Base-by-base conservation (phyloP, 1,140 invertebrate genomes). In the Caenorhabditis brenneri region DNA sequence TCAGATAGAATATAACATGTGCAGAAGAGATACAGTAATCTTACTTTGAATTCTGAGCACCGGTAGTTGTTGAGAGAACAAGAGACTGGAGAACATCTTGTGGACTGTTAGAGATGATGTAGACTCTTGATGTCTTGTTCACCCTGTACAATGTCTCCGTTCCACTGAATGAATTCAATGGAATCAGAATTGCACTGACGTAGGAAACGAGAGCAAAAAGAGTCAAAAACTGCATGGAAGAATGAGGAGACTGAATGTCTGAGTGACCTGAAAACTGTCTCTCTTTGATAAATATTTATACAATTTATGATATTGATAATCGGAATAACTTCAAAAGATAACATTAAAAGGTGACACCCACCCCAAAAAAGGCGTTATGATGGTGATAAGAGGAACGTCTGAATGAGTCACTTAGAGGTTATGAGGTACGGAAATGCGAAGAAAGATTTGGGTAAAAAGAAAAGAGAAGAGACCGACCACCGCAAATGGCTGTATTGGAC, bases 371-470 rank as follows among this genome's bases (percentile, higher is more conserved):
- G 29, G 58, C 19, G 6, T 12, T 1, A 33, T 39, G n/a, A 33
- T 74, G n/a, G n/a, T n/a, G n/a, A n/a, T n/a, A n/a, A 24, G 46
- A 9, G 46, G 65, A 74, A 33, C 5, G n/a, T n/a, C 10, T 22
- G 36, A 24, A 74, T 74, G 36, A 74, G 36, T 74, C 65, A 74
- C n/a, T 42, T 22, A 16, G 65, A 74, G 36, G 33, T 74, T 74
- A 74, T 74, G 65, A 29, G 36, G 65, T 74, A 74, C 65, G 65
- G 65, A 74, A 74, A 74, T 55, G 53, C 22, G 24, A 55, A n/a
- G n/a, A n/a, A 55, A n/a, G 65, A 74, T 33, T 74, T 74, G 36
- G 65, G 65, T 39, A 46, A 74, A 19, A 36, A 65, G n/a, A 36
- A 65, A 31, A 65, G 24, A 42, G 22, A 42, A n/a, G 16, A 74